Evolutionary conservation across 2,113 vertebrate species (phyloP), one percentile per base, ranked within the genome.

Genomic region (Ophiodon elongatus): DNA sequence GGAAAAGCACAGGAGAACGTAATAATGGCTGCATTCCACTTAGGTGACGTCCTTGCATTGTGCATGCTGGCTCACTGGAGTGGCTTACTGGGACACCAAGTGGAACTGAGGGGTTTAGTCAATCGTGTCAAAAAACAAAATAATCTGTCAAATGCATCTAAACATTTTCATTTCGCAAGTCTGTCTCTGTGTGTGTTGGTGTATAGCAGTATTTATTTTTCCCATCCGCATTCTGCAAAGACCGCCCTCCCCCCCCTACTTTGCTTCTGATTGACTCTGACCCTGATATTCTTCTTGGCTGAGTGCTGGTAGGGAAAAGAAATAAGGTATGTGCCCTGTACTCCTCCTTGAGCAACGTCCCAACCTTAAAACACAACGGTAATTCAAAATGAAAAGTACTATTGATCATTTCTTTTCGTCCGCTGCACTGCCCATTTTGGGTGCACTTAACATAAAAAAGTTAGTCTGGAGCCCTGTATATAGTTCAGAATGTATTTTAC

Each of bases 401-500:
- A 14, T 31, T 31, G 27, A 60, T 60, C 25, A 4, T 13, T 59
- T 29, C 15, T 13, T 13, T 57, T 57, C 25, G 4, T 27, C 54
- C 25, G 25, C 54, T n/a, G 2, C 52, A 25, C 52, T 3, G 23
- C 56, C 11, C 2, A 9, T 19, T 60, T 19, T 8, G 29, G 6
- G 1, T 60, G 54, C 54, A 25, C 54, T 10, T 11, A 25, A 56
- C n/a, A 15, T 60, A 33, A 67, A 78, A n/a, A 45, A 23, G 11
- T 39, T 21, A 31, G 29, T 60, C 15, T 60, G 59, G 29, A 31
- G 25, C 29, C 59, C 27, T 33, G 59, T 60, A 50, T 70, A 79
- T 69, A 56, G 66, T 63, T 23, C 35, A 60, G 80, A 50, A n/a
- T 54, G 19, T 29, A 4, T 82, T 84, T 77, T 67, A 43, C 47